phyloP scores from a whole-genome alignment of 1,140 invertebrate genomes.

The Drosophila suzukii region DNA sequence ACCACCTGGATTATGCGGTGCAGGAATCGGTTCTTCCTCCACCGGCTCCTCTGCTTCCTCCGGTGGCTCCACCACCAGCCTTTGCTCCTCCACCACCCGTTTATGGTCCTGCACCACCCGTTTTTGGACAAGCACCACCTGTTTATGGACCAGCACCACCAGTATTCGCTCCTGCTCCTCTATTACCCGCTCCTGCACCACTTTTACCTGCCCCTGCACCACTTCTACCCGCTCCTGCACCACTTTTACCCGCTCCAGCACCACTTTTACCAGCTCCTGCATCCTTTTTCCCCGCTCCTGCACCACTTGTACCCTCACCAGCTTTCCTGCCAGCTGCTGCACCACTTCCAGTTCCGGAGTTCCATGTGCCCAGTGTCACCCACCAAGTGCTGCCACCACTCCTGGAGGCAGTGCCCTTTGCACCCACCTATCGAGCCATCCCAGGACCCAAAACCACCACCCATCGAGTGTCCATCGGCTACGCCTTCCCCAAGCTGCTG shows the following conservation, averaged over 20 bases:
- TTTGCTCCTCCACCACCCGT: slow-evolving; percentile 32
- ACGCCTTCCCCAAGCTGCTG: slow-evolving; percentile 66
- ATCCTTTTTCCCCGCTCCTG: slow-evolving; percentile 26
- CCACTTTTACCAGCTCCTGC: slow-evolving; percentile 45
- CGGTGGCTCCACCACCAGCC: slow-evolving; percentile 37
- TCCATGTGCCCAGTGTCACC: slow-evolving; percentile 43
- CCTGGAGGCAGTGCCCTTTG: slow-evolving; percentile 62
- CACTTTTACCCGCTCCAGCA: slow-evolving; percentile 32
- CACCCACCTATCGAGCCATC: slow-evolving; percentile 70
- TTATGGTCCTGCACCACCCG: slow-evolving; percentile 30
- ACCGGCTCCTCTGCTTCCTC: slow-evolving; percentile 42
- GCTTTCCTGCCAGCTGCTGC: slow-evolving; percentile 21
- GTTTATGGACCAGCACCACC: slow-evolving; percentile 30
- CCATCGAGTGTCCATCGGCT: slow-evolving; percentile 73
- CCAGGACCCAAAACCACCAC: slow-evolving; percentile 77
- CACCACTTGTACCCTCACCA: slow-evolving; percentile 13
- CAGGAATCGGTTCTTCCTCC: slow-evolving; percentile 26
- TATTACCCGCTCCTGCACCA: slow-evolving; percentile 28
- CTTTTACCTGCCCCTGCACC: slow-evolving; percentile 9
- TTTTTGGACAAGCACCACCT: slow-evolving; percentile 25
- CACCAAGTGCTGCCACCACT: slow-evolving; percentile 69
- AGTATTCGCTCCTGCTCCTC: slow-evolving; percentile 38
- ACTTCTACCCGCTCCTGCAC: slow-evolving; percentile 21
- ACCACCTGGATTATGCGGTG: slow-evolving; percentile 57
- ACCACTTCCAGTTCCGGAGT: slow-evolving; percentile 38